Conservation (phyloP, 2,797 vertebrate species). For the Syndactyla subalaris region DNA sequence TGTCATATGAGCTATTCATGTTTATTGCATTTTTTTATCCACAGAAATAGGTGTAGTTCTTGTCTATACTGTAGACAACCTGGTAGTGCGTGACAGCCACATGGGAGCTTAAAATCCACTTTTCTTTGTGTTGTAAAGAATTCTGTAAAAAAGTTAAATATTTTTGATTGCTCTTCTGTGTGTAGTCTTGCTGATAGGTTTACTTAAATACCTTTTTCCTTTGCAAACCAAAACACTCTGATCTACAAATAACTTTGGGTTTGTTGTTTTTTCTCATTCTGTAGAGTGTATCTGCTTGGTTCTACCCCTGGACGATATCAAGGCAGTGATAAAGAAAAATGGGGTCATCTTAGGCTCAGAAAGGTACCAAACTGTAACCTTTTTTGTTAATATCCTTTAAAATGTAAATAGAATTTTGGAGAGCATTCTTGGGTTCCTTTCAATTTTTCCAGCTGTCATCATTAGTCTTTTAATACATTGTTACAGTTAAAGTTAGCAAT, state of each 20-base stretch:
- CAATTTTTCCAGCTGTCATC: neutral
- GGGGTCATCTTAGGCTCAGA: slow-evolving; percentile 94
- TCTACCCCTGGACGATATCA: slow-evolving; percentile 94
- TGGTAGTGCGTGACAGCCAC: neutral
- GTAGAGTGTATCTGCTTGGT: slow-evolving; percentile 90
- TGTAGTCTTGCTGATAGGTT: neutral
- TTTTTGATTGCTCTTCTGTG: neutral
- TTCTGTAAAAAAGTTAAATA: neutral
- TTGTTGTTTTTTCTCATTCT: neutral
- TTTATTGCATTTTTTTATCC: neutral
- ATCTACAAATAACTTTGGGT: neutral
- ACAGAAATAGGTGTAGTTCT: neutral
- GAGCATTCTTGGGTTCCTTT: neutral
- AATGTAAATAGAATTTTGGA: neutral
- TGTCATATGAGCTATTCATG: rapidly evolving
- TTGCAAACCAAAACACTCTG: neutral
- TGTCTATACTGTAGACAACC: neutral
- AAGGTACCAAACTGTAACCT: slow-evolving; percentile 81
- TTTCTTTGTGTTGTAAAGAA: neutral
- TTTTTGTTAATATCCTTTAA: neutral
- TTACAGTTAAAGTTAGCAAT: neutral
- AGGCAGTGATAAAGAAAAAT: slow-evolving; percentile 90
- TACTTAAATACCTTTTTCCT: neutral
- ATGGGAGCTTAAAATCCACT: neutral
- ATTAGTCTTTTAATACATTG: neutral